Evolutionary conservation across 2,888 invertebrate genomes (phyloP).

Genomic region (Xanthorhoe spadicearia): DNA sequence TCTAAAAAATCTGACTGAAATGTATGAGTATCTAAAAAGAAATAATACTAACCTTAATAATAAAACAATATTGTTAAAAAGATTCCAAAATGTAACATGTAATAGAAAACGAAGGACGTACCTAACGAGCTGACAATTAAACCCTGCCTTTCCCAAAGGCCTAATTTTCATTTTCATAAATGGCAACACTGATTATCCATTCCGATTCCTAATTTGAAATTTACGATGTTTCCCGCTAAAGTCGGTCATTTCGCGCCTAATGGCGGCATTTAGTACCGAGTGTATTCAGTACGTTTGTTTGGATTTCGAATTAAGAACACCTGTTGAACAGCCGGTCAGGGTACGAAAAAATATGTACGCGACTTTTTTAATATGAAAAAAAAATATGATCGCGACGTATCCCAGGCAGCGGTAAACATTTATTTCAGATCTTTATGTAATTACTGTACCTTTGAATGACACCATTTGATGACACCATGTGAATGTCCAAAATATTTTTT

Average conservation of each 20-base stretch:
- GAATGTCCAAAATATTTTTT: no score
- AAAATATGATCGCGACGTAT: no score
- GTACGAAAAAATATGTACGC: constrained; percentile 19
- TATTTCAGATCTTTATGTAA: no score
- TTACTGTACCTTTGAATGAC: no score
- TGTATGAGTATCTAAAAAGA: no score
- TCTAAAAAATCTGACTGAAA: no score
- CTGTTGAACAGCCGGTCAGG: constrained; percentile 63
- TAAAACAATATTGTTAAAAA: no score
- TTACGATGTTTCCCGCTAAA: constrained; percentile 49
- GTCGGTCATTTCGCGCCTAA: constrained; percentile 53
- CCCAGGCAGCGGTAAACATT: no score
- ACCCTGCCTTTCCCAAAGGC: constrained; percentile 24
- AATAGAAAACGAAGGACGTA: constrained; percentile 14
- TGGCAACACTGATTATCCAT: constrained; percentile 43
- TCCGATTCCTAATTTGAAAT: constrained; percentile 51
- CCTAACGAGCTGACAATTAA: constrained; percentile 28
- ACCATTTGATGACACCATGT: no score
- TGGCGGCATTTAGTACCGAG: constrained; percentile 57
- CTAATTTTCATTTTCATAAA: constrained; percentile 40
- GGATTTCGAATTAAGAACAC: constrained; percentile 76
- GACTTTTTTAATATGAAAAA: constrained; percentile 14
- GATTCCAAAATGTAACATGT: no score
- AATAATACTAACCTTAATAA: no score
- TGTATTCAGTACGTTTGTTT: constrained; percentile 64